Base-by-base conservation (phyloP, 2,888 invertebrate genomes). In the Melanophora roralis region DNA sequence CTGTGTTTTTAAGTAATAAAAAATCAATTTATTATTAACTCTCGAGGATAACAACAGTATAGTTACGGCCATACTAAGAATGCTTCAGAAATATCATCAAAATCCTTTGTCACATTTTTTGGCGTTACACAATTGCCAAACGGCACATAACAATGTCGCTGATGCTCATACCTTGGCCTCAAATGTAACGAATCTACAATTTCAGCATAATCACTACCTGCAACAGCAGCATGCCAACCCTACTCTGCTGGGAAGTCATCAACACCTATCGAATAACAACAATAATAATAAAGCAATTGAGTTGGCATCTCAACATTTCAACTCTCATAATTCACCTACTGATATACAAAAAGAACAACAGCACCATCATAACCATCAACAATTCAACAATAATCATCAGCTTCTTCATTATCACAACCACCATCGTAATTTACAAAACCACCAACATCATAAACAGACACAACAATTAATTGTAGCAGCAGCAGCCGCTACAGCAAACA, bases 51-150 rank as follows among this genome's bases (percentile, higher is more conserved):
- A 49, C n/a, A 55, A 72, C 27, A 74, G 71, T 57, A 55, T 55
- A 51, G 49, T 55, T 45, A 32, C 68, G 49, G 53, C 82, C 83
- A 85, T 83, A 81, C 73, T 76, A 84, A 89, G 85, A 85, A 90
- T 90, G 90, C 85, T 90, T 84, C 90, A 90, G 83, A 90, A 90
- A 86, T 90, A 89, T 85, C 90, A 90, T 85, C 86, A 89, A 81
- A 90, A 90, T 87, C 89, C 90, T 76, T 87, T 90, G 84, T 89
- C 90, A 81, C 90, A 90, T 86, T 90, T 90, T 82, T 84, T 90
- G 82, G 89, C 90, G 84, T 85, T 90, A 85, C 90, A 90, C 84
- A 88, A 88, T 85, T 85, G 89, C 72, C 87, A 88, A 78, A 81
- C 83, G 67, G 76, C 79, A 69, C 81, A 73, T 53, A 81, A 80